phyloP scores from a whole-genome alignment of 2,888 invertebrate species.

The Mystacides longicornis region DNA sequence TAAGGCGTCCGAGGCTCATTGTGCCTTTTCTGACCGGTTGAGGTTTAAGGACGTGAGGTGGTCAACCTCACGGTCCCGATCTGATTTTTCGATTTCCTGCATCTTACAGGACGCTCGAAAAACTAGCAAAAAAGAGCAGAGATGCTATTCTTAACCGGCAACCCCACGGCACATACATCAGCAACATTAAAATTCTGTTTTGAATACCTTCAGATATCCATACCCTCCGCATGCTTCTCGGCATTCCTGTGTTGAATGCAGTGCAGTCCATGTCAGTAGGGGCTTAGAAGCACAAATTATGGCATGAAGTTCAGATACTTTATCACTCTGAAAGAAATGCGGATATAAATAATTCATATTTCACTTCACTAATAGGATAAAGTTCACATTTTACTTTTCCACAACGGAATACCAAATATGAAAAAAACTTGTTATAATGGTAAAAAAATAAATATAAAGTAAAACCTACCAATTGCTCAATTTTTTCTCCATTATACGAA shows the following conservation, averaged over 20 bases:
- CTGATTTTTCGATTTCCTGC: too few relatives aligned
- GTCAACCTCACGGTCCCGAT: too few relatives aligned
- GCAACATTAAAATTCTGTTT: too few relatives aligned
- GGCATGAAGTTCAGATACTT: conserved; percentile 63
- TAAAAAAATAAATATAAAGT: too few relatives aligned
- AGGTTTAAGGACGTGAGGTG: too few relatives aligned
- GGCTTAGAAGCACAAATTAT: conserved; percentile 62
- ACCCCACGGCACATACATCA: too few relatives aligned
- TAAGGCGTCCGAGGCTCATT: too few relatives aligned
- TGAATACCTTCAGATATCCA: conserved; percentile 62
- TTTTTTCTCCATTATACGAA: conserved; percentile 48
- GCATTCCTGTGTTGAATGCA: conserved; percentile 71
- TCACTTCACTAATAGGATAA: background rate
- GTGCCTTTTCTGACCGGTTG: too few relatives aligned
- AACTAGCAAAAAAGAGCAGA: too few relatives aligned
- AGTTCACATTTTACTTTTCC: background rate
- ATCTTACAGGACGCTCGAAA: too few relatives aligned
- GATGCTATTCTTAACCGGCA: too few relatives aligned
- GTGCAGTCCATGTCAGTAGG: conserved; percentile 67
- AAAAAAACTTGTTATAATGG: background rate
- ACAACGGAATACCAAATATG: conserved; percentile 28
- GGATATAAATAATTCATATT: conserved; percentile 1
- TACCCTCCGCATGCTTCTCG: conserved; percentile 86
- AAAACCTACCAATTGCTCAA: conserved; percentile 46
- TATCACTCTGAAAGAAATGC: conserved; percentile 47